phyloP scores from a whole-genome alignment of 2,888 invertebrate species.

The Ectemnius continuus region DNA sequence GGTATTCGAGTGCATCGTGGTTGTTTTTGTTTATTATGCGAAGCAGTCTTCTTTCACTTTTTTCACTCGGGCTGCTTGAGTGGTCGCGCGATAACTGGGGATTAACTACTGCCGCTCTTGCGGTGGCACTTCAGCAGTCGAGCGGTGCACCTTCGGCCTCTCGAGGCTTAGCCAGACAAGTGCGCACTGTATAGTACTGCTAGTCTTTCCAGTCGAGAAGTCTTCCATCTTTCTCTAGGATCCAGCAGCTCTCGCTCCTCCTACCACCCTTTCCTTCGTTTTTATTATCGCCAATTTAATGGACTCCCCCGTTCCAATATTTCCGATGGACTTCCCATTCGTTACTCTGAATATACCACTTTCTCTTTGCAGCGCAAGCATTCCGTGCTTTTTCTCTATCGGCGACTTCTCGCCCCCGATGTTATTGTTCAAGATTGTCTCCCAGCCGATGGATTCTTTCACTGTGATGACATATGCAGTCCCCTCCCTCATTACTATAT shows the following conservation, averaged over 20 bases:
- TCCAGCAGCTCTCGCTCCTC: too few relatives aligned
- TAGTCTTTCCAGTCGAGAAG: too few relatives aligned
- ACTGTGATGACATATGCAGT: too few relatives aligned
- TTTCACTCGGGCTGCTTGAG: conserved; percentile 29
- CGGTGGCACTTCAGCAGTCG: too few relatives aligned
- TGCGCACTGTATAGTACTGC: too few relatives aligned
- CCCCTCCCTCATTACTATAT: too few relatives aligned
- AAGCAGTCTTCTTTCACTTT: conserved; percentile 27
- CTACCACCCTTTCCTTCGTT: too few relatives aligned
- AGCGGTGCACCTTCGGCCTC: too few relatives aligned
- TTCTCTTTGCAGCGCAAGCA: background rate
- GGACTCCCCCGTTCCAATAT: background rate
- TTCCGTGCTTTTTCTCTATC: background rate
- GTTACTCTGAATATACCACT: background rate
- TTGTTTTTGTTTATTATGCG: background rate
- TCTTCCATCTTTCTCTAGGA: too few relatives aligned
- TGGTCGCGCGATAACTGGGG: conserved; percentile 2
- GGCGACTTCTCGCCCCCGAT: background rate
- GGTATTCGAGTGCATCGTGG: conserved; percentile 20
- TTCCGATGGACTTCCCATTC: background rate
- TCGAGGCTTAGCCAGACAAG: too few relatives aligned
- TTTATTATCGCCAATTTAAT: background rate
- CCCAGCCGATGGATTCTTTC: too few relatives aligned
- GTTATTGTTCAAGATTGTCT: background rate
- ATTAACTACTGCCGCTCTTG: too few relatives aligned